A percentile compares a stretch with the other conserved stretches of the same genome.
phyloP scores from a whole-genome alignment of 2,113 vertebrate species.

The Gorsachius goisagi region DNA sequence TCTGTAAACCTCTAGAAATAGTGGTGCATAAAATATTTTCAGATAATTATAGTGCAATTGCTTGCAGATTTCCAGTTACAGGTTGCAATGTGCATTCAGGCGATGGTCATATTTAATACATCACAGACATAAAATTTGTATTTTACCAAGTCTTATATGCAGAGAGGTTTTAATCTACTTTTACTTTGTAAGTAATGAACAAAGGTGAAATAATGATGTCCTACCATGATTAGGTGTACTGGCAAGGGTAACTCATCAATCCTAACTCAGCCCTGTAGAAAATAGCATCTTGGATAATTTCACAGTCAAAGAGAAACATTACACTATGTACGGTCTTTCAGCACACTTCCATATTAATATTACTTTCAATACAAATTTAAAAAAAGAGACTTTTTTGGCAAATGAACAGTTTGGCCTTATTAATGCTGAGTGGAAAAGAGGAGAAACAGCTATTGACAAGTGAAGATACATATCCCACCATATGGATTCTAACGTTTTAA shows the following conservation, averaged over 20 bases:
- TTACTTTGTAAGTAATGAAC: constrained; percentile 5
- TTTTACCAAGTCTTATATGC: neutral
- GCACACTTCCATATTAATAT: constrained; percentile 17
- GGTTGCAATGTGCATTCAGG: neutral
- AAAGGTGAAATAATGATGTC: constrained; percentile 25
- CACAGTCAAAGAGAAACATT: constrained; percentile 45
- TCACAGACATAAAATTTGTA: neutral
- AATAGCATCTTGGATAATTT: neutral
- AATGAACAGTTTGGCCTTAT: constrained; percentile 53
- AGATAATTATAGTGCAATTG: neutral
- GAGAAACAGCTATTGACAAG: constrained; percentile 66
- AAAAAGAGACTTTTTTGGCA: neutral
- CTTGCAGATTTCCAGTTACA: neutral
- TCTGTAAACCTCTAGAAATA: neutral
- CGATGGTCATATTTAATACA: constrained; percentile 16
- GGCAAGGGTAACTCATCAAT: constrained; percentile 21
- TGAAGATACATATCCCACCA: constrained; percentile 66
- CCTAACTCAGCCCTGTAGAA: neutral
- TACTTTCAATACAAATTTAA: constrained; percentile 30
- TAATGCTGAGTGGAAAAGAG: constrained; percentile 38
- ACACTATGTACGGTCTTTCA: neutral
- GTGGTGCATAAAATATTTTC: neutral
- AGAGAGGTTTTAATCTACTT: neutral
- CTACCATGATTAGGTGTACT: neutral
- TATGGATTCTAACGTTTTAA: constrained; percentile 78